Conservation (phyloP, 1,140 invertebrate species). For the Sesamia nonagrioides region DNA sequence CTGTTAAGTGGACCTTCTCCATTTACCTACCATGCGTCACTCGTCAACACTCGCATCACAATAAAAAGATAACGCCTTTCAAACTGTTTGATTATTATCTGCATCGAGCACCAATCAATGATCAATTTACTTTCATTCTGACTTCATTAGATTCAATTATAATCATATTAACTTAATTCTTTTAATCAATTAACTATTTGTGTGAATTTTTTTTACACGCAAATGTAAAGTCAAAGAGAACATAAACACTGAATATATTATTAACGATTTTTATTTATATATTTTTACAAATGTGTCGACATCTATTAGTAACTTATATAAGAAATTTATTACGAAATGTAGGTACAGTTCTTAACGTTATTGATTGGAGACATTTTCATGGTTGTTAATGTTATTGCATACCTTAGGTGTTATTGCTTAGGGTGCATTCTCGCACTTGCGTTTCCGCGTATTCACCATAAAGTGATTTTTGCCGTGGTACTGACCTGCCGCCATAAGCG, state of each 20-base stretch:
- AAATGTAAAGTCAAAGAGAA: slow-evolving; percentile 23
- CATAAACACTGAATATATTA: background rate
- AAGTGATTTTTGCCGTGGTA: too few species aligned
- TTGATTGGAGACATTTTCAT: too few species aligned
- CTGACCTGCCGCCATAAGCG: too few species aligned
- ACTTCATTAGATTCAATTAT: slow-evolving; percentile 68
- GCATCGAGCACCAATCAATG: slow-evolving; percentile 44
- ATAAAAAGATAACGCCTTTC: slow-evolving; percentile 56
- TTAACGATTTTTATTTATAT: background rate
- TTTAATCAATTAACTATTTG: slow-evolving; percentile 43
- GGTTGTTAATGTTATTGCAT: too few species aligned
- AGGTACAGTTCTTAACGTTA: too few species aligned
- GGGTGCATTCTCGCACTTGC: too few species aligned
- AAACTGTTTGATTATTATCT: slow-evolving; percentile 30
- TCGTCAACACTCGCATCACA: slow-evolving; percentile 56
- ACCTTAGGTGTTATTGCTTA: too few species aligned
- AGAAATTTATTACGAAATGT: too few species aligned
- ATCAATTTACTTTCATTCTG: slow-evolving; percentile 68
- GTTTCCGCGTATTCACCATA: too few species aligned
- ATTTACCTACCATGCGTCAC: background rate
- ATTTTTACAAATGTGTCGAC: background rate
- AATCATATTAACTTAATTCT: slow-evolving; percentile 56
- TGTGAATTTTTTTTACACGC: slow-evolving; percentile 1
- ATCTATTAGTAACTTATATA: too few species aligned
- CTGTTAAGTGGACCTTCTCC: background rate